Evolutionary conservation across 2,113 vertebrate species (phyloP).

Genomic region (Lipotes vexillifer): DNA sequence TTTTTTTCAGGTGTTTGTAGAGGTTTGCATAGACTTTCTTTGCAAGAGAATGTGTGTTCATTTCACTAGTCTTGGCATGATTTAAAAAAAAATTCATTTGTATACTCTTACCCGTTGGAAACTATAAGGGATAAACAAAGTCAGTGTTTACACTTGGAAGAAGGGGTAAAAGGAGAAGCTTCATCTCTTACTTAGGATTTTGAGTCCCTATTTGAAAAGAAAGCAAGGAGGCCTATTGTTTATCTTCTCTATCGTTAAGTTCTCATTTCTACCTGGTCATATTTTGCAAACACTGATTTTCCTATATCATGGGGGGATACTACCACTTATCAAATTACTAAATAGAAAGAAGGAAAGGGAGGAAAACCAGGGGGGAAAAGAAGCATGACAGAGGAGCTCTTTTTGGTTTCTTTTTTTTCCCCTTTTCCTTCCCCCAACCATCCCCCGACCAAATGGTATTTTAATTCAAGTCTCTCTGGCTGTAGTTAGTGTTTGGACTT

Average conservation of each 20-base stretch:
- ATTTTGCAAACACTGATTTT: not conserved
- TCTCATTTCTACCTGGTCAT: not conserved
- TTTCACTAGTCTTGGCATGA: not conserved
- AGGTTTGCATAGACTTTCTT: not conserved
- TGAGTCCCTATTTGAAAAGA: not conserved
- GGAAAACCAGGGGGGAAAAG: not conserved
- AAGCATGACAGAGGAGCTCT: not conserved
- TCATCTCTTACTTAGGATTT: not conserved
- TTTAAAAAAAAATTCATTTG: no score
- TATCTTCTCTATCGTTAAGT: not conserved
- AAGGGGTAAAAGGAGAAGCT: not conserved
- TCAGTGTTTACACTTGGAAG: not conserved
- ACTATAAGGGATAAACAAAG: not conserved
- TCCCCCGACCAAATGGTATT: constrained; percentile 26
- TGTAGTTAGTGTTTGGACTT: constrained; percentile 46
- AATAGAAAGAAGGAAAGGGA: not conserved
- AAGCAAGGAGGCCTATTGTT: not conserved
- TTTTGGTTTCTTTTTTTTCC: not conserved
- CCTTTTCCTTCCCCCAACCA: constrained; percentile 2
- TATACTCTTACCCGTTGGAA: not conserved
- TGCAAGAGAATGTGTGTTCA: not conserved
- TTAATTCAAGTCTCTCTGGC: constrained; percentile 67
- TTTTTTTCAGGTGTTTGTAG: not conserved
- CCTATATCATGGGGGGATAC: not conserved
- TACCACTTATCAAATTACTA: not conserved